phyloP scores from a whole-genome alignment of 1,140 invertebrate species.

The Cotesia vestalis region DNA sequence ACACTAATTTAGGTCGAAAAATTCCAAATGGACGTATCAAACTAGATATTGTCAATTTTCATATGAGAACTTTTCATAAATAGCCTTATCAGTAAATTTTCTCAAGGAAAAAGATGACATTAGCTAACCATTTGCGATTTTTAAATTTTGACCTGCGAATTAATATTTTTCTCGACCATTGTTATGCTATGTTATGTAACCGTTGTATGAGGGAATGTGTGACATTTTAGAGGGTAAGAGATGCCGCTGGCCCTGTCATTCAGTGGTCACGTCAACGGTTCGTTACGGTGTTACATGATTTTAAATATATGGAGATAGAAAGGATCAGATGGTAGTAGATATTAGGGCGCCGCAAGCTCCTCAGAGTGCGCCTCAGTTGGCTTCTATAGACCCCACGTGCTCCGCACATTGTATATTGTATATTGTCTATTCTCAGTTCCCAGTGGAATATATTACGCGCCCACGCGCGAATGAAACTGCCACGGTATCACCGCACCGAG shows the following conservation, averaged over 20 bases:
- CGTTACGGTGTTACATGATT: conserved; percentile 43
- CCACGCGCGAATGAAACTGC: conserved; percentile 47
- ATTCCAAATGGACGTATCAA: too few relatives aligned
- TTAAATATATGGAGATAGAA: too few relatives aligned
- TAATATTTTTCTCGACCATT: too few relatives aligned
- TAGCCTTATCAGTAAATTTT: too few relatives aligned
- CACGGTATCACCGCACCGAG: conserved; percentile 17
- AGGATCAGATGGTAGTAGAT: too few relatives aligned
- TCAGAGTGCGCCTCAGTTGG: conserved; percentile 52
- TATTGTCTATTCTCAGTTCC: conserved; percentile 32
- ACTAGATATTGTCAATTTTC: too few relatives aligned
- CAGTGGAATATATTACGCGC: conserved; percentile 61
- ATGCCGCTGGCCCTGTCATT: conserved; percentile 46
- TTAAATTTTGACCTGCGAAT: too few relatives aligned
- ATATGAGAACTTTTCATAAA: too few relatives aligned
- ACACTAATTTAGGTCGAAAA: too few relatives aligned
- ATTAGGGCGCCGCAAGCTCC: conserved; percentile 50
- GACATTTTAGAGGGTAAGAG: conserved; percentile 29
- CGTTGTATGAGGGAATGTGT: not conserved
- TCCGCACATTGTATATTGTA: conserved; percentile 59
- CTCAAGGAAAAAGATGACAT: too few relatives aligned
- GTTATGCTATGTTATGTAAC: too few relatives aligned
- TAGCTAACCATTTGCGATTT: too few relatives aligned
- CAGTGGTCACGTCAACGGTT: conserved; percentile 64
- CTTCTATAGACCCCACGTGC: conserved; percentile 59